phyloP scores from a whole-genome alignment of 2,888 invertebrate species.

The Xestia xanthographa region DNA sequence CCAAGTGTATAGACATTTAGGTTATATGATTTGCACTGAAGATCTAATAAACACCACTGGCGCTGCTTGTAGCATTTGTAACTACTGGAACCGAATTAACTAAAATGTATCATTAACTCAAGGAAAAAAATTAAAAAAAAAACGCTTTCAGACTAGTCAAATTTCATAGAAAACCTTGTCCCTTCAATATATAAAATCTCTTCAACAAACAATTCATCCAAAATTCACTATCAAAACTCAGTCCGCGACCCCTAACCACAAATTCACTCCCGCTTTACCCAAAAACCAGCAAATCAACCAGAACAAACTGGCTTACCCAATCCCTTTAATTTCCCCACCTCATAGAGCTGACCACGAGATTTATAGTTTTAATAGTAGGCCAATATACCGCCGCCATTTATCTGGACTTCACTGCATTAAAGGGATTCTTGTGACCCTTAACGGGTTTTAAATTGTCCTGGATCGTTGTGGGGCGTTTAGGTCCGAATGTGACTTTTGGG shows the following conservation, averaged over 20 bases:
- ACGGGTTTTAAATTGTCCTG: conserved; percentile 76
- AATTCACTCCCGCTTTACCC: conserved; percentile 49
- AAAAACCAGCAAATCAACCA: conserved; percentile 63
- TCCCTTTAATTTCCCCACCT: conserved; percentile 74
- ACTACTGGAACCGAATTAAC: background rate
- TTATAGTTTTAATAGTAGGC: conserved; percentile 87
- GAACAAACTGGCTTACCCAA: conserved; percentile 66
- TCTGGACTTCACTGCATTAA: conserved; percentile 81
- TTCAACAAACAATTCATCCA: background rate
- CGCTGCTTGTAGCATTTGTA: background rate
- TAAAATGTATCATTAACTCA: background rate
- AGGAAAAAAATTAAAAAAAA: background rate
- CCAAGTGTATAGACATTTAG: background rate
- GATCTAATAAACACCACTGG: background rate
- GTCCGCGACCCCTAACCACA: conserved; percentile 27
- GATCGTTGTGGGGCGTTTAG: conserved; percentile 26
- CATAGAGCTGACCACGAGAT: conserved; percentile 77
- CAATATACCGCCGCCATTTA: conserved; percentile 80
- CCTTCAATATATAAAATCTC: background rate
- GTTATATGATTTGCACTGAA: background rate
- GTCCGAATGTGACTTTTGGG: conserved; percentile 32
- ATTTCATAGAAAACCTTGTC: background rate
- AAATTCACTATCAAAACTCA: conserved; percentile 35
- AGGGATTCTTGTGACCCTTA: conserved; percentile 74
- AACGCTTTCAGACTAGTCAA: background rate